A percentile compares a stretch with the other conserved stretches of the same genome.
phyloP scores from a whole-genome alignment of 2,113 vertebrate species.

The Diglossa brunneiventris region DNA sequence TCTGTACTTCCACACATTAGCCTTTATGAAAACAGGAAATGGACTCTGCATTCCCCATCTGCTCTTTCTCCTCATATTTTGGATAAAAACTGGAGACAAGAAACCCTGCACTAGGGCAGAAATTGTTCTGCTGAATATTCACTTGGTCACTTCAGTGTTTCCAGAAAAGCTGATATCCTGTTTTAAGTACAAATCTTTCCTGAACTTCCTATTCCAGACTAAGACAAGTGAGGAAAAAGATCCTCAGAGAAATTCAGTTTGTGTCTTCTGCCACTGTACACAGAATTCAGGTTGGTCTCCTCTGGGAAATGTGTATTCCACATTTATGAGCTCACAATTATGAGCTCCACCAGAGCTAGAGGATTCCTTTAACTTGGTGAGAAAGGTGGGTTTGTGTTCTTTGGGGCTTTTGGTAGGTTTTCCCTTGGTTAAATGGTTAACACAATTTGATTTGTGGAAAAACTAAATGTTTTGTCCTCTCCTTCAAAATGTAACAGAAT shows the following conservation, averaged over 20 bases:
- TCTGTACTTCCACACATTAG: background rate
- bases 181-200: background rate
- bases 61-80: background rate
- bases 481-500: background rate
- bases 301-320: background rate
- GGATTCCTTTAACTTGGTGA: background rate
- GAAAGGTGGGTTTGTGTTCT: background rate
- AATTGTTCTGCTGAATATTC: background rate
- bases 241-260: background rate
- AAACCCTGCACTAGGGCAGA: background rate
- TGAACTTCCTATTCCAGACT: background rate
- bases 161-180: background rate
- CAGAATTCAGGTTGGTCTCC: background rate
- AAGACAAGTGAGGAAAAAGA: background rate
- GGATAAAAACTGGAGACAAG: background rate
- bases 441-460: background rate
- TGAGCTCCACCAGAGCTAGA: background rate
- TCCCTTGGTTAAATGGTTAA: background rate
- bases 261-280: background rate
- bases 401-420: background rate
- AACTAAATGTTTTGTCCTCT: background rate
- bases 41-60: background rate
- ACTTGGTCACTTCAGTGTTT: background rate
- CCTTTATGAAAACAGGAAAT: background rate
- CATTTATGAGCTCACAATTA: background rate